Conservation (phyloP, 2,888 invertebrate genomes). For the Apamea epomidion region DNA sequence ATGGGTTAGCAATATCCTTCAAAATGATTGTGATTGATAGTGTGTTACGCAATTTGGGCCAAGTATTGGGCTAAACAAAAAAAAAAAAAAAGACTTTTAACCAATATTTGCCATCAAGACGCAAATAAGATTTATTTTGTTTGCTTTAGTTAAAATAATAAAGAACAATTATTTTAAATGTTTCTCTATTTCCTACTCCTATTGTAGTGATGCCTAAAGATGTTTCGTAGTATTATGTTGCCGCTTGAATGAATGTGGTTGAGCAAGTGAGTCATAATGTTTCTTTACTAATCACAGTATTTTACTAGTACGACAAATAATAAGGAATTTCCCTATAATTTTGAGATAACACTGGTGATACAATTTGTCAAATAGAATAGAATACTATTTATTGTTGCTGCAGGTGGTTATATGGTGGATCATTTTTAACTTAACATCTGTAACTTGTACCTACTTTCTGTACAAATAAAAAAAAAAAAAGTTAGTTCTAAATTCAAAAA, state of each 20-base stretch:
- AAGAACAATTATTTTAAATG: neutral
- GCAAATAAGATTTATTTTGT: neutral
- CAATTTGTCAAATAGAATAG: neutral
- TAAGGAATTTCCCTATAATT: neutral
- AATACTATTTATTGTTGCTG: too few relatives aligned
- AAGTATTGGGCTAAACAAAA: neutral
- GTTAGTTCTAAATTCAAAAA: neutral
- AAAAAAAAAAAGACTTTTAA: neutral
- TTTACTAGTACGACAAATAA: neutral
- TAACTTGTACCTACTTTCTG: too few relatives aligned
- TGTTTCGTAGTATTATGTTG: slow-evolving; percentile 14
- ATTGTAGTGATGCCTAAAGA: neutral
- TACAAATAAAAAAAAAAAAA: too few relatives aligned
- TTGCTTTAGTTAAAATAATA: neutral
- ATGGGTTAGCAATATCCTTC: too few relatives aligned
- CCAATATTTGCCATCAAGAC: neutral
- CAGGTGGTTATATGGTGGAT: too few relatives aligned
- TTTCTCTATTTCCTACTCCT: neutral
- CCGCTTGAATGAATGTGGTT: slow-evolving; percentile 5
- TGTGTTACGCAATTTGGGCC: too few relatives aligned
- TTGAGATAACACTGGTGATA: neutral
- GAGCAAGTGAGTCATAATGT: slow-evolving; percentile 1
- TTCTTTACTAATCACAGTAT: neutral
- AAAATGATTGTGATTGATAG: too few relatives aligned
- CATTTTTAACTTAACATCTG: too few relatives aligned